Evolutionary conservation across 2,797 vertebrate species (phyloP).

Genomic region (Sebastes cheni): DNA sequence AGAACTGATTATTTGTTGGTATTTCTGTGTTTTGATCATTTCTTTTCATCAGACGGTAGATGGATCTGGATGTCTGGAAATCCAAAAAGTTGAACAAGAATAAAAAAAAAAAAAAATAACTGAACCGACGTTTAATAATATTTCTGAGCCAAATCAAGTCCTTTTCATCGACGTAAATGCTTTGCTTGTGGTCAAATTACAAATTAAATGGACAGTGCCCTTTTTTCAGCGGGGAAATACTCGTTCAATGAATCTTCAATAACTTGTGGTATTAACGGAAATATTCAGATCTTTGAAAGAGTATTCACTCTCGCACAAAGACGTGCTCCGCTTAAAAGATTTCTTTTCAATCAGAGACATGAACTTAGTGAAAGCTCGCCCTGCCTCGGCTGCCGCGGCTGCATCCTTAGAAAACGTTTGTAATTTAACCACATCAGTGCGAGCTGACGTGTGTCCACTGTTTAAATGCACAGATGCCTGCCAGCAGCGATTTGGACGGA

Average conservation of each 20-base stretch:
- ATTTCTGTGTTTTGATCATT: not conserved
- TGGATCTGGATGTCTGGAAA: not conserved
- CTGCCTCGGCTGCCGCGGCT: not conserved
- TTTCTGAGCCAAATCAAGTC: conserved; percentile 25
- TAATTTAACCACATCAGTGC: conserved; percentile 2
- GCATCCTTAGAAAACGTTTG: conserved; percentile 7
- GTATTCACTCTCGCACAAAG: conserved; percentile 30
- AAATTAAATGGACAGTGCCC: conserved; percentile 33
- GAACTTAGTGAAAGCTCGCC: conserved; percentile 3
- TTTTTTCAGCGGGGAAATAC: not conserved
- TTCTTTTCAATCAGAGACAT: not conserved
- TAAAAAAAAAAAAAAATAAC: conserved; percentile 3
- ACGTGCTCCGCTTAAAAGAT: not conserved
- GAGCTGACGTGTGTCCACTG: not conserved
- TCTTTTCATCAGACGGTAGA: not conserved
- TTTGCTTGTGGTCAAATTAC: conserved; percentile 21
- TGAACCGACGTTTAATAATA: not conserved
- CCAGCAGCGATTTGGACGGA: conserved; percentile 21
- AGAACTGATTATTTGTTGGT: not conserved
- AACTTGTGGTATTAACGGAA: conserved; percentile 4
- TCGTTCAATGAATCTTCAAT: conserved; percentile 2
- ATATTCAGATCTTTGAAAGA: not conserved
- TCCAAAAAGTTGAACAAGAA: not conserved
- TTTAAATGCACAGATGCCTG: conserved; percentile 17
- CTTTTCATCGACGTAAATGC: conserved; percentile 18